Percentiles rank a stretch among this genome's conserved stretches.
phyloP scores from a whole-genome alignment of 2,797 vertebrate species.

The Syndactyla subalaris region DNA sequence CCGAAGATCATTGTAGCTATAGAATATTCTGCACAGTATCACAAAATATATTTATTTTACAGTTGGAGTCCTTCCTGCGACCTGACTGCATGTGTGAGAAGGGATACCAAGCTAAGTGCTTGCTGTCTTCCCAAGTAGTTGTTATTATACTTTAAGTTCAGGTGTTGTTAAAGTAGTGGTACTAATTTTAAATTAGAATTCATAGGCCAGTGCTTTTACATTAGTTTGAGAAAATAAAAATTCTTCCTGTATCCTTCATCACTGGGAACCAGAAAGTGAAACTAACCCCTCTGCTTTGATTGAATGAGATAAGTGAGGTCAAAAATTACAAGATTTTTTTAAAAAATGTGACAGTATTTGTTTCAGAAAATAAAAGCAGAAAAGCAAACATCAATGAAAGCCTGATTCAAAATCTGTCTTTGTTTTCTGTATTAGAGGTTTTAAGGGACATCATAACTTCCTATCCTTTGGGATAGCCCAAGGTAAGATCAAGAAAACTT shows the following conservation, averaged over 20 bases:
- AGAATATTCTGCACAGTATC: not conserved
- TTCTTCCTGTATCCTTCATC: not conserved
- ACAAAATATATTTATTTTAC: not conserved
- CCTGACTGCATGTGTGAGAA: not conserved
- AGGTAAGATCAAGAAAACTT: not conserved
- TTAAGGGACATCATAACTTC: not conserved
- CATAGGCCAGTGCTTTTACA: not conserved
- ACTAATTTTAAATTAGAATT: not conserved
- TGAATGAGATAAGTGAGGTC: not conserved
- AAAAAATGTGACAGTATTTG: not conserved
- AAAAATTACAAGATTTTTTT: not conserved
- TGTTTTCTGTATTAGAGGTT: not conserved
- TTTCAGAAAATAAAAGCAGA: not conserved
- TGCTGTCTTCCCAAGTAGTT: not conserved
- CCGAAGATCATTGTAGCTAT: not conserved
- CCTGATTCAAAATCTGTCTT: not conserved
- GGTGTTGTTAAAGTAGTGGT: not conserved
- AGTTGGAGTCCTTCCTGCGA: not conserved
- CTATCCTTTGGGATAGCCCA: not conserved
- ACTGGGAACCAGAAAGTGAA: not conserved
- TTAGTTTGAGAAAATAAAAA: not conserved
- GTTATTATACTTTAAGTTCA: not conserved
- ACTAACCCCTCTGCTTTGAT: not conserved
- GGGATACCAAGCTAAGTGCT: not conserved
- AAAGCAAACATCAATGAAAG: not conserved